phyloP scores from a whole-genome alignment of 2,797 vertebrate species.

The Acanthornis magna region DNA sequence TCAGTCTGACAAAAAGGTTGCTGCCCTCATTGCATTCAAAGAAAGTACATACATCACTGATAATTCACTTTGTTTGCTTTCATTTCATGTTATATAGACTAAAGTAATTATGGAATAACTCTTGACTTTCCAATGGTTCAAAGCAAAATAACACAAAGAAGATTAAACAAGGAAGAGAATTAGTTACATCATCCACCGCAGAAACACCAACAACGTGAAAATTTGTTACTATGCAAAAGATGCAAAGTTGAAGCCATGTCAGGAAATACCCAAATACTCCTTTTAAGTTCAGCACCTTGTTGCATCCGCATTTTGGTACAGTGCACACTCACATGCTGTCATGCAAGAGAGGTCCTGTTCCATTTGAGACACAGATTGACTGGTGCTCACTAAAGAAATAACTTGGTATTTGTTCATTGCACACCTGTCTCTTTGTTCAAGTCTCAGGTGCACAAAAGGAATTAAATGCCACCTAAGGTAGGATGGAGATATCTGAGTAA shows the following conservation, averaged over 20 bases:
- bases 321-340: background rate
- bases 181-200: background rate
- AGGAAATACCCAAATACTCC: background rate
- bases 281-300: background rate
- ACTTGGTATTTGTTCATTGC: background rate
- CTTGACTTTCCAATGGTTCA: background rate
- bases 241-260: background rate
- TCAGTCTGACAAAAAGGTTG: background rate
- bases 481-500: background rate
- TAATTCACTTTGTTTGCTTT: background rate
- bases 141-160: background rate
- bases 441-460: background rate
- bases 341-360: background rate
- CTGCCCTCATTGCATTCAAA: background rate
- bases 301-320: background rate
- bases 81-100: background rate
- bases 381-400: background rate
- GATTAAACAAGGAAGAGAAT: background rate
- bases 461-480: background rate
- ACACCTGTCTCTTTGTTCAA: background rate
- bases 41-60: background rate
- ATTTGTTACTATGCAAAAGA: background rate
- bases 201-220: background rate
- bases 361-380: background rate
- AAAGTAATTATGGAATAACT: background rate